Conservation (phyloP, 2,888 invertebrate species). For the Mythimna impura region DNA sequence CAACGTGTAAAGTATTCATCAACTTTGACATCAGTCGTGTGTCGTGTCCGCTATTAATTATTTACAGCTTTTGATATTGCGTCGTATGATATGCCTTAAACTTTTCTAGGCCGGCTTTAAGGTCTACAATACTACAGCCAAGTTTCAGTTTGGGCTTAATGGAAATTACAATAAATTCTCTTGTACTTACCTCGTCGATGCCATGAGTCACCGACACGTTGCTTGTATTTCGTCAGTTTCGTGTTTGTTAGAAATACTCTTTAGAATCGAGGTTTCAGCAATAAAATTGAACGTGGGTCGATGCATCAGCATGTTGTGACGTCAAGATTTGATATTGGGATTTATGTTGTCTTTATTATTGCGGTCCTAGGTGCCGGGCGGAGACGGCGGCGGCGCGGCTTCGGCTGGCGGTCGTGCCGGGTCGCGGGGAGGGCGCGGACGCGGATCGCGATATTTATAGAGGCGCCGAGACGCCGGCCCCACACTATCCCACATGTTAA, state of each 20-base stretch:
- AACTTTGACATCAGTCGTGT: slow-evolving; percentile 48
- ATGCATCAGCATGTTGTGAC: slow-evolving; percentile 72
- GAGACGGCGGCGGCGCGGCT: slow-evolving; percentile 77
- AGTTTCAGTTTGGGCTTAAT: slow-evolving; percentile 35
- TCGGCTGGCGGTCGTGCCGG: slow-evolving; percentile 68
- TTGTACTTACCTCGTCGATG: slow-evolving; percentile 13
- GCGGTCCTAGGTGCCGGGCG: slow-evolving; percentile 74
- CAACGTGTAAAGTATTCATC: slow-evolving; percentile 58
- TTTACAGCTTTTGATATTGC: slow-evolving; percentile 36
- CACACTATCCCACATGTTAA: slow-evolving; percentile 87
- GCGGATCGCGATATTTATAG: slow-evolving; percentile 84
- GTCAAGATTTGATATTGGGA: slow-evolving; percentile 75
- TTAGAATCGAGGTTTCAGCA: slow-evolving; percentile 62
- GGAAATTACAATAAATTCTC: slow-evolving; percentile 29
- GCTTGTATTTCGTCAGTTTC: slow-evolving; percentile 55
- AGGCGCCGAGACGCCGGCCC: slow-evolving; percentile 87
- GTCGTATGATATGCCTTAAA: slow-evolving; percentile 16
- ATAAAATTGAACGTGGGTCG: slow-evolving; percentile 73
- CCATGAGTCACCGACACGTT: slow-evolving; percentile 49
- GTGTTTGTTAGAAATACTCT: slow-evolving; percentile 60
- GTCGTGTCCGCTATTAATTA: slow-evolving; percentile 47
- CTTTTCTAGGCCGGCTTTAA: slow-evolving; percentile 10
- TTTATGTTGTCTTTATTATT: slow-evolving; percentile 77
- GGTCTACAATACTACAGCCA: slow-evolving; percentile 23
- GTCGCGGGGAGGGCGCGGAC: slow-evolving; percentile 69